A percentile compares a stretch with the other conserved stretches of the same genome.
Conservation (phyloP, 53 echinoderm and acorn worm genomes). For the Actinopyga echinites region DNA sequence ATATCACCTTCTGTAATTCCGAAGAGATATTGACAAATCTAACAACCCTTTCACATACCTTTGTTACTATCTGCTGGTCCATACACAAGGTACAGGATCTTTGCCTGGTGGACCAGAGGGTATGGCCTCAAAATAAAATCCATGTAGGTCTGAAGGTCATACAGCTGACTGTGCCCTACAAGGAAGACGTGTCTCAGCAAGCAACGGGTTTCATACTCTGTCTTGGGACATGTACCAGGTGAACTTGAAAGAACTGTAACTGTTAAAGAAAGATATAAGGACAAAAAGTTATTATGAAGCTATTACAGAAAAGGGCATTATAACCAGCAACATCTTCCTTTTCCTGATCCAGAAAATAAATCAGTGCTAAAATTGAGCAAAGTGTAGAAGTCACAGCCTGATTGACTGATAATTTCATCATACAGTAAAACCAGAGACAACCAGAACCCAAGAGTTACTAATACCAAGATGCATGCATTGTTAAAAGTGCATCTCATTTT, state of each 20-base stretch:
- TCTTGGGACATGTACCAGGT: conserved; percentile 53
- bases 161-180: conserved; percentile 62
- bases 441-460: too few species aligned
- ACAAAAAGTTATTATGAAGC: background rate
- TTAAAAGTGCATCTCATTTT: too few species aligned
- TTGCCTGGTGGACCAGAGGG: conserved; percentile 93
- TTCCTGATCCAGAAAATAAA: too few species aligned
- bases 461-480: too few species aligned
- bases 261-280: background rate
- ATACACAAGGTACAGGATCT: conserved; percentile 75
- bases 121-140: conserved; percentile 80
- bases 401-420: too few species aligned
- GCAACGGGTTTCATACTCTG: conserved; percentile 62
- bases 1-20: too few species aligned
- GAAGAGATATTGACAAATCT: too few species aligned
- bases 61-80: conserved; percentile 61
- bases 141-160: conserved; percentile 81
- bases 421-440: too few species aligned
- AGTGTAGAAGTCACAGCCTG: too few species aligned
- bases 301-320: too few species aligned
- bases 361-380: too few species aligned
- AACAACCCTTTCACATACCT: conserved; percentile 27
- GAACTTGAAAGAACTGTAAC: conserved; percentile 61
- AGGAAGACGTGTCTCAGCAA: conserved; percentile 84
- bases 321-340: too few species aligned